A percentile compares a stretch with the other conserved stretches of the same genome.
These are phyloP conservation scores for Camelus bactrianus DNA, from an alignment of 2,113 vertebrate genomes.

Conservation along the genomic window DNA sequence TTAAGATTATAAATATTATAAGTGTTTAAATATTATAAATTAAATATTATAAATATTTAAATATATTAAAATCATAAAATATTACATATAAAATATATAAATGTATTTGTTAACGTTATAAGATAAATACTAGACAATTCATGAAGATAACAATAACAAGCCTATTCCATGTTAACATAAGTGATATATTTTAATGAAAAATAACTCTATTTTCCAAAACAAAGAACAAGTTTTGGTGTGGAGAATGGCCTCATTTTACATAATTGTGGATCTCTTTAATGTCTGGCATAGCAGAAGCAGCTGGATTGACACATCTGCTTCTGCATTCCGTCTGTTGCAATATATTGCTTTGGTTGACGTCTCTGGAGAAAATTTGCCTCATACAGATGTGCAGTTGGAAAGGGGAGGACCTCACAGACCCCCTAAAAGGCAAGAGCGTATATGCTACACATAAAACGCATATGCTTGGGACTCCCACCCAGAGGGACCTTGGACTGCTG, in stretches of 20 bases:
- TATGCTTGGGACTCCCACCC: too few species aligned
- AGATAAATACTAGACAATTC: not conserved
- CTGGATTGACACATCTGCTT: not conserved
- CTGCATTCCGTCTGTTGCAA: not conserved
- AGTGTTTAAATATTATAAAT: too few species aligned
- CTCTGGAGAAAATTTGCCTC: not conserved
- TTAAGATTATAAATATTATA: not conserved
- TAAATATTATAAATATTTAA: too few species aligned
- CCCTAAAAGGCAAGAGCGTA: not conserved
- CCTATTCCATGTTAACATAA: not conserved
- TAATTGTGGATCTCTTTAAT: not conserved
- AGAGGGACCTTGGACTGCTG: not conserved
- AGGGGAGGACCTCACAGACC: not conserved
- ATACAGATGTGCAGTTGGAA: not conserved
- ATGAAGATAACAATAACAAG: not conserved
- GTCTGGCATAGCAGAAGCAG: not conserved
- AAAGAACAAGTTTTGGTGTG: not conserved
- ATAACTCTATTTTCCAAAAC: conserved; percentile 8
- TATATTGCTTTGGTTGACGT: not conserved
- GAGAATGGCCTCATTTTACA: not conserved
- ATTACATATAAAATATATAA: not conserved
- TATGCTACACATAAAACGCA: not conserved
- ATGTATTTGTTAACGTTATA: not conserved
- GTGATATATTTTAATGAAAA: not conserved
- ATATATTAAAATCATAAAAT: not conserved